These are phyloP conservation scores for Drosophila kambysellisi DNA, from an alignment of 2,888 invertebrate genomes.

Conservation along the genomic window DNA sequence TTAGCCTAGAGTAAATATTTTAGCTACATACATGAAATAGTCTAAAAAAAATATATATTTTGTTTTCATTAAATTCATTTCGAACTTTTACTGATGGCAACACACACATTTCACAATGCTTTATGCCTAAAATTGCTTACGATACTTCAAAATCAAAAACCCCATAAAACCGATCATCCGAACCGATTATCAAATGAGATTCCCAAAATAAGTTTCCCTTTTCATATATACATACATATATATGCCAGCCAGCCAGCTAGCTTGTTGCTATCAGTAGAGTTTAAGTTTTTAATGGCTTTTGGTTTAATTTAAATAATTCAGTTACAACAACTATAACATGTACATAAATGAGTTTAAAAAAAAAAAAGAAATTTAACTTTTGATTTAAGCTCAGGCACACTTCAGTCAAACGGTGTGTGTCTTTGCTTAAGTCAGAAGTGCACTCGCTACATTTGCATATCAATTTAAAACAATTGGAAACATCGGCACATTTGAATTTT, in stretches of 20 bases:
- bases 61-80: slow-evolving; percentile 2
- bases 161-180: neutral
- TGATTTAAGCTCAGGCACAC: slow-evolving; percentile 59
- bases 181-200: neutral
- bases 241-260: slow-evolving; percentile 12
- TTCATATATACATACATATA: neutral
- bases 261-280: slow-evolving; percentile 45
- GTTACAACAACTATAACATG: neutral
- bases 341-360: slow-evolving; percentile 6
- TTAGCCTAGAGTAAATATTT: slow-evolving; percentile 42
- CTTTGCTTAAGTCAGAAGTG: slow-evolving; percentile 55
- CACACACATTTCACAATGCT: slow-evolving; percentile 25
- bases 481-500: slow-evolving; percentile 16
- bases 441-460: slow-evolving; percentile 9
- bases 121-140: slow-evolving; percentile 35
- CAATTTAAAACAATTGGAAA: neutral
- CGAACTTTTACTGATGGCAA: slow-evolving; percentile 42
- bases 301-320: neutral
- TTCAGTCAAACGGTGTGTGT: slow-evolving; percentile 73
- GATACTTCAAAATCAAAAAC: neutral
- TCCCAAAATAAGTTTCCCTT: neutral
- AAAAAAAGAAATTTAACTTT: slow-evolving; percentile 15
- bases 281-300: slow-evolving; percentile 17
- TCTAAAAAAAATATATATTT: neutral
- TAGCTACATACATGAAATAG: slow-evolving; percentile 4